Percentiles rank a stretch among this genome's conserved stretches.
Conservation (phyloP, 2,797 vertebrate species). For the Sebastes iracundus region DNA sequence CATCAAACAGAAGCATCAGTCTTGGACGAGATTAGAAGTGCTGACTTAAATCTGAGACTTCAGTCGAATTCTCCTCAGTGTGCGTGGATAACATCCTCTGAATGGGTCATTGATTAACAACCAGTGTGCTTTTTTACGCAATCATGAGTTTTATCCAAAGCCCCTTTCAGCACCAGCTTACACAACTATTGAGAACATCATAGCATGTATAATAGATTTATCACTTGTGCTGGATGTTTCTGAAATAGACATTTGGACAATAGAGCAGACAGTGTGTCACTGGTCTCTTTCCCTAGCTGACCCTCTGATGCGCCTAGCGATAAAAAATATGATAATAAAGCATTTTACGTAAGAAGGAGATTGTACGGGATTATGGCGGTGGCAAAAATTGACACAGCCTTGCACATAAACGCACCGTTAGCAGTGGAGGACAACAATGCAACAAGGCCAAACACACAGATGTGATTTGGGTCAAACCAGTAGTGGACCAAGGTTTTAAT, state of each 20-base stretch:
- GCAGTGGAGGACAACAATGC: conserved; percentile 53
- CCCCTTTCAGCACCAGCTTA: conserved; percentile 51
- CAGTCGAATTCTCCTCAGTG: background rate
- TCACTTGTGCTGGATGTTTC: conserved; percentile 33
- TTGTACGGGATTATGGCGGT: conserved; percentile 67
- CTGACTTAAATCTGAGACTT: conserved; percentile 12
- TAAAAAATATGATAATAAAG: conserved; percentile 69
- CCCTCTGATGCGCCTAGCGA: conserved; percentile 38
- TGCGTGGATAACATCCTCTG: conserved; percentile 14
- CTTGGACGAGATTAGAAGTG: background rate
- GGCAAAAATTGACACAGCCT: conserved; percentile 56
- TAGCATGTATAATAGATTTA: conserved; percentile 52
- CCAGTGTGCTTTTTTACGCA: conserved; percentile 46
- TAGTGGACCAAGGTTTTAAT: conserved; percentile 59
- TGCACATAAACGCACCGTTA: conserved; percentile 37
- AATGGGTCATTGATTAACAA: conserved; percentile 46
- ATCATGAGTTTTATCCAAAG: conserved; percentile 50
- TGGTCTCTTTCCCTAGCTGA: conserved; percentile 30
- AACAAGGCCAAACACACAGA: conserved; percentile 41
- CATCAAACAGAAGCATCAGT: conserved; percentile 11
- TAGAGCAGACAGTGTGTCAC: conserved; percentile 36
- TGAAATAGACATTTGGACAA: conserved; percentile 55
- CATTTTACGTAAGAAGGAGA: conserved; percentile 75
- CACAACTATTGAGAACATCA: conserved; percentile 24
- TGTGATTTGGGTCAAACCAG: conserved; percentile 67